Base-by-base conservation (phyloP, 2,888 invertebrate species). In the Xylocampa areola region DNA sequence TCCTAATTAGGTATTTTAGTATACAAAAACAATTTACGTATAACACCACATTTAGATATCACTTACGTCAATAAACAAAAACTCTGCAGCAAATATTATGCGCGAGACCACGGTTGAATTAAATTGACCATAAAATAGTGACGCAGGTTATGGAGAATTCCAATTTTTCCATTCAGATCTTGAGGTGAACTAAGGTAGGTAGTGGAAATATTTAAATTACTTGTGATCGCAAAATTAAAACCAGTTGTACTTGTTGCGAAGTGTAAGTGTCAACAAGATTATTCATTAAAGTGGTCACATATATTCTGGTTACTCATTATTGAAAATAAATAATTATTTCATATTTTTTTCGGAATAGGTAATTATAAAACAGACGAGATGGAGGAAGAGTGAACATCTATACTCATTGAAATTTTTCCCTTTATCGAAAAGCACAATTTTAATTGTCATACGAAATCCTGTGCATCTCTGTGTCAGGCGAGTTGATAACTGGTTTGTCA, bases 231-330 rank as follows among this genome's bases (percentile, higher is more conserved):
- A 21, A 21, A 63, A 32, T 16, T 17, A 2, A 17, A 37, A 55
- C 33, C 19, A n/a, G 29, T 44, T 39, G 27, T 53, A 37, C 37
- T 63, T 30, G 21, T 35, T 30, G 13, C 25, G n/a, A 63, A 53
- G 32, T 27, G 11, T 4, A 21, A 52, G 7, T 43, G 64, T 37
- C 21, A 52, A 43, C 27, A 1, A 21, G 16, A n/a, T 4, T 27
- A 1, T 21, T 37, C 44, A 35, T 39, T 40, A 16, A 40, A 5
- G 14, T 33, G 17, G 44, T 17, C 2, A 19, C 19, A n/a, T n/a
- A n/a, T n/a, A 44, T 64, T 64, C 44, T 16, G 7, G 19, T 13
- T 45, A 64, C 25, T 17, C 1, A 23, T 19, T 40, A 13, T 55
- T 65, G 45, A 64, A 35, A 54, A 64, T 19, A 25, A n/a, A n/a